Evolutionary conservation across 2,888 invertebrate species (phyloP), one percentile per base, ranked within the genome.

Genomic region (Baccha elongata): DNA sequence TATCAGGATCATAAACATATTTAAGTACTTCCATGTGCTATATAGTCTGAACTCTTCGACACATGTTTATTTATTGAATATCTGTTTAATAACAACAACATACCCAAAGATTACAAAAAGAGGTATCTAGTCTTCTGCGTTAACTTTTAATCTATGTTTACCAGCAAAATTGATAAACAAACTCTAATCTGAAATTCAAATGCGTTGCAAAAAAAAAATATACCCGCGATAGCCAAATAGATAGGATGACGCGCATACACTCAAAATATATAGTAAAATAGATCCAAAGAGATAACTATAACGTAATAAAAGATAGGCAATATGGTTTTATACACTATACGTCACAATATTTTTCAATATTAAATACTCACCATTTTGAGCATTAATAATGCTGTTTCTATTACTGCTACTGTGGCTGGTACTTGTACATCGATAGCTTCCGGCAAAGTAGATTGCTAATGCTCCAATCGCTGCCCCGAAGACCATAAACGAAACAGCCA

Each of bases 401-500:
- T 69, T 86, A 86, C 6, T 85, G 84, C 74, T 86, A 87, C 60
- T 71, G 46, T 8, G 68, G 42, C 35, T 73, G 52, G 1, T 76
- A 55, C 50, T 71, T 40, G 53, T 85, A 71, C 87, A 87, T 50
- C 87, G 87, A 87, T 86, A 86, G 58, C 84, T 85, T 58, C 90
- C 89, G 79, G 90, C 89, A 86, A 91, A 89, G 85, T 91, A 90
- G 52, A 91, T 90, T 71, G 88, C 88, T 84, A 91, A 73, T 0
- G 91, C 91, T 11, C 91, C 91, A 73, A 91, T 88, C 21, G 89
- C 91, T 19, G 91, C 90, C 15, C 91, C 91, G 50, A 91, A 87
- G 15, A 91, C 89, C 44, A 88, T 89, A 71, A 91, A 89, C 11
- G 91, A 89, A 8, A 89, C 86, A 46, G 90, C 91, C 86, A 90